Base-by-base conservation (phyloP, 2,888 invertebrate species). In the Melitaea athalia region DNA sequence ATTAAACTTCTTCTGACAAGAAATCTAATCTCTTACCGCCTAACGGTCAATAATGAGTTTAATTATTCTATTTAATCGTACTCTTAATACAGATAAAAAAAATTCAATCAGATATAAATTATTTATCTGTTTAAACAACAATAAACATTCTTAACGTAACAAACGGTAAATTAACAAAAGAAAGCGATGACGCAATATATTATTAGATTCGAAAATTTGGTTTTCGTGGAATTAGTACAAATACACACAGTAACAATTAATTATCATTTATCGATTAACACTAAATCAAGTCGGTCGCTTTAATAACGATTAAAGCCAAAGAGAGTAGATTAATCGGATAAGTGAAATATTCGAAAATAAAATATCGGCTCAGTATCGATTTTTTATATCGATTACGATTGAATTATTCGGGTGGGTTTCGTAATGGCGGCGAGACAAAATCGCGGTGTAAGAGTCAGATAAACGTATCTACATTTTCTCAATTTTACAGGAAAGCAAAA, bases 271-370 rank as follows among this genome's bases (percentile, higher is more conserved):
- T 89, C 86, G 82, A 85, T 84, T 71, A 71, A 75, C 77, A 82
- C 82, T 89, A 88, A 87, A 88, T 89, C 84, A 83, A 74, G 79
- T 76, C 84, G 86, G 85, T 76, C 74, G 78, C 85, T 85, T 85
- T 86, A 55, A 81, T 82, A 82, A 80, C 79, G 82, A 83, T 81
- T 83, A 85, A 69, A 67, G 63, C 65, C 59, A 69, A 88, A 81
- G 83, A 78, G 86, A 87, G 86, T 85, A 85, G 89, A 89, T 90
- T 64, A 65, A 71, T 75, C 75, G 76, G 85, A 87, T 85, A 79
- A 72, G 55, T 66, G 55, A 69, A 68, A 69, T 69, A 70, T 70
- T 70, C 61, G 63, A 47, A 55, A 63, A 72, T 64, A 61, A 61
- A 66, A 52, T 60, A 68, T 47, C 53, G 59, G 64, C 17, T 67